phyloP scores from a whole-genome alignment of 2,113 vertebrate species.

The Eidolon helvum region DNA sequence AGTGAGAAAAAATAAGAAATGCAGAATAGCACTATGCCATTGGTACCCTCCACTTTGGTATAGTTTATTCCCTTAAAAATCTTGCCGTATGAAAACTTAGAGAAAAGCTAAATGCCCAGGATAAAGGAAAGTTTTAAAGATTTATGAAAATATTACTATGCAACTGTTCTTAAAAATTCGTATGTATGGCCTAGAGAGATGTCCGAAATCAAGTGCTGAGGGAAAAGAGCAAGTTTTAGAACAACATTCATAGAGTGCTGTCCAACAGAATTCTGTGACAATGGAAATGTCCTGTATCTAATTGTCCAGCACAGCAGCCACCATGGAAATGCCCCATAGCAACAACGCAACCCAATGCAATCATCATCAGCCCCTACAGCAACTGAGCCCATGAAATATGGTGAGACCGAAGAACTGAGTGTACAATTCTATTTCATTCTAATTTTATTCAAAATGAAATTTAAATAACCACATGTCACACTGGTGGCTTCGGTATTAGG shows the following conservation, averaged over 20 bases:
- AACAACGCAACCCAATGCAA: neutral
- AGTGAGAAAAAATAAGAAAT: neutral
- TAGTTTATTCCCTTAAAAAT: neutral
- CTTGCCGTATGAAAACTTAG: neutral
- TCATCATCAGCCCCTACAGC: neutral
- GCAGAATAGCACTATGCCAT: neutral
- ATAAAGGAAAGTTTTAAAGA: neutral
- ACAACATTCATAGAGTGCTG: no score
- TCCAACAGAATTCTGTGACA: neutral
- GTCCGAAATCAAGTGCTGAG: neutral
- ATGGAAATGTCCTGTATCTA: neutral
- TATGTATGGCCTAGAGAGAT: neutral
- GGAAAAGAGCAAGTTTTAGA: neutral
- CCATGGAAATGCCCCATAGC: no score
- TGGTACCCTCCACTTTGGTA: neutral
- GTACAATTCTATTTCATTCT: neutral
- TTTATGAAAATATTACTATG: neutral
- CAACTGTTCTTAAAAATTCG: neutral
- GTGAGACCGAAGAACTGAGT: neutral
- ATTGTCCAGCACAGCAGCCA: neutral
- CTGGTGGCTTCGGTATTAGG: neutral
- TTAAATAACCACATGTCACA: neutral
- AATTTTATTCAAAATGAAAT: neutral
- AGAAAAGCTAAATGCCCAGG: neutral
- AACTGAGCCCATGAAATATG: neutral